Percentiles rank a stretch among this genome's conserved stretches.
Evolutionary conservation across 2,113 vertebrate genomes (phyloP).

Genomic region (Trogon melanurus): DNA sequence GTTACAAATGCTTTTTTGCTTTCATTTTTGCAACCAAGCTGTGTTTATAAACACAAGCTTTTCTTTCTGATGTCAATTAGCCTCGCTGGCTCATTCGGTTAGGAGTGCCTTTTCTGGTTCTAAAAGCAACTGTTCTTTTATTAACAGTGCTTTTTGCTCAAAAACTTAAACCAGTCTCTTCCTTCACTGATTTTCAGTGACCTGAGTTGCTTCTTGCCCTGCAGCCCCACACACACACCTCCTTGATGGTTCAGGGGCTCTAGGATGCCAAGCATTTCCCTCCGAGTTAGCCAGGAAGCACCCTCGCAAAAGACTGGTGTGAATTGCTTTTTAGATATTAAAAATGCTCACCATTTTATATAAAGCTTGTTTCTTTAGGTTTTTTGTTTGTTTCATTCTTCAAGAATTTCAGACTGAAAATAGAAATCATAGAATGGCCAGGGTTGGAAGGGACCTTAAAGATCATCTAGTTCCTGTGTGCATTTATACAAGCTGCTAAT

Average conservation of each 20-base stretch:
- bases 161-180: background rate
- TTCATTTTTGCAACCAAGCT: background rate
- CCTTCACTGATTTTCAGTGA: background rate
- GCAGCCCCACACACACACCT: fast-evolving
- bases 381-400: background rate
- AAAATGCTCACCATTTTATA: background rate
- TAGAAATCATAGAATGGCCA: background rate
- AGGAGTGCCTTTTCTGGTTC: background rate
- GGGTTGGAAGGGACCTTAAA: no score
- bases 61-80: background rate
- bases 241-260: background rate
- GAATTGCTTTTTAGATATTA: background rate
- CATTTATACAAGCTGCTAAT: background rate
- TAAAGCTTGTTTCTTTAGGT: background rate
- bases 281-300: background rate
- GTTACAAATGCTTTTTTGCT: background rate
- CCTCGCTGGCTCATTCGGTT: background rate
- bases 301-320: background rate
- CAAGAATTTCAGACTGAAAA: background rate
- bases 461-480: no score
- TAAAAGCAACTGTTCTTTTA: background rate
- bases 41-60: background rate
- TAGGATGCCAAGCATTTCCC: background rate
- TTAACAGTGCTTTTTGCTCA: background rate
- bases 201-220: background rate